A percentile compares a stretch with the other conserved stretches of the same genome.
Conservation (phyloP, 1,140 invertebrate genomes). For the Ceratosolen solmsi region DNA sequence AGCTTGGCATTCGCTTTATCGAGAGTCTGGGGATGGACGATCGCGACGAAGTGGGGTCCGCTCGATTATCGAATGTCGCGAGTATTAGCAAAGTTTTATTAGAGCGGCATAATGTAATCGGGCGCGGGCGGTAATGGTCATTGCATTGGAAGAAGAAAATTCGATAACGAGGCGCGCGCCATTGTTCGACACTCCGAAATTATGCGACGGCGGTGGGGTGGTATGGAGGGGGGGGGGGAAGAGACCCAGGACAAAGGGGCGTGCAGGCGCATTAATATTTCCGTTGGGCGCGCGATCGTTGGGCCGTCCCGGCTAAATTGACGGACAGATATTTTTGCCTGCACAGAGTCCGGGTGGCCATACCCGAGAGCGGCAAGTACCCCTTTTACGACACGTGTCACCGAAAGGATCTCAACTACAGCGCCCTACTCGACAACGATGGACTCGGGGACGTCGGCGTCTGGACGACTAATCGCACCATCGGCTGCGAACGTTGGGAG, state of each 20-base stretch:
- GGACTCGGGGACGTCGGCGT: background rate
- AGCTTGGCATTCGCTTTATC: too few relatives aligned
- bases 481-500: conserved; percentile 69
- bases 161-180: background rate
- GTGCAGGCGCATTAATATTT: background rate
- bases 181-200: too few relatives aligned
- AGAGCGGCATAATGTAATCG: too few relatives aligned
- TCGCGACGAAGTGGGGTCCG: too few relatives aligned
- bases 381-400: conserved; percentile 67
- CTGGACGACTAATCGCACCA: conserved; percentile 58
- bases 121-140: too few relatives aligned
- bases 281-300: background rate
- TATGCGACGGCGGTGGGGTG: background rate
- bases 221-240: background rate
- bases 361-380: conserved; percentile 61
- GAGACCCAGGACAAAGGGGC: background rate
- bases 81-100: too few relatives aligned
- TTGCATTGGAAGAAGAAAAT: background rate
- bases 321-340: background rate
- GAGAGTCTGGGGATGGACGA: too few relatives aligned
- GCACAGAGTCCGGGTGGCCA: conserved; percentile 60
- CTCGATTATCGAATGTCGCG: too few relatives aligned
- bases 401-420: conserved; percentile 64
- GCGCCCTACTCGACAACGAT: background rate
- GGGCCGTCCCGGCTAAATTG: too few relatives aligned